Evolutionary conservation across 2,113 vertebrate species (phyloP).

Genomic region (Brachionichthys hirsutus): DNA sequence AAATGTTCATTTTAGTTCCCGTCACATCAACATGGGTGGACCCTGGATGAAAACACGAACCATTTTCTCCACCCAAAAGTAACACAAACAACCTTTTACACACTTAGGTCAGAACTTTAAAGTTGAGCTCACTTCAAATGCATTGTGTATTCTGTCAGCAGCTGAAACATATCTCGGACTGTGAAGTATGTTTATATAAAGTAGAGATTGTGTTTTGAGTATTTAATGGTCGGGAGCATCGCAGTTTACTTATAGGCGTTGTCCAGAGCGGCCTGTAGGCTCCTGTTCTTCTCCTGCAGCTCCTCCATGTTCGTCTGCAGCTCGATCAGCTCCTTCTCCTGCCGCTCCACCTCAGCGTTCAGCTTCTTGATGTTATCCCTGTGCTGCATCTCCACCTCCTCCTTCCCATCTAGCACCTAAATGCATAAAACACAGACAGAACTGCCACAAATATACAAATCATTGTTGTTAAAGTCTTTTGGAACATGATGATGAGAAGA

Average conservation of each 20-base stretch:
- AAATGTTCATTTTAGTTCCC: too few species aligned
- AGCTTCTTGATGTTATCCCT: conserved; percentile 95
- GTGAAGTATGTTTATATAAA: neutral
- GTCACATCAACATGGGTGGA: too few species aligned
- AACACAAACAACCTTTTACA: too few species aligned
- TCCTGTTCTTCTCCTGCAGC: conserved; percentile 89
- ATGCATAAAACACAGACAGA: conserved; percentile 1
- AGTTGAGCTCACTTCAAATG: neutral
- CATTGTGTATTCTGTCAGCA: neutral
- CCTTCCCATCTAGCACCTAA: conserved; percentile 94
- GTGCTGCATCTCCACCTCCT: conserved; percentile 95
- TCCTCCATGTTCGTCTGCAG: conserved; percentile 84
- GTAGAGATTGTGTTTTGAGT: neutral
- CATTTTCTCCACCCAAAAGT: too few species aligned
- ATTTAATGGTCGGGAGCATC: conserved; percentile 2
- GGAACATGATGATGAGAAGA: too few species aligned
- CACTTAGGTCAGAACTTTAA: too few species aligned
- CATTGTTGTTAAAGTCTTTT: too few species aligned
- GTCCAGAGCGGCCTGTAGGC: conserved; percentile 89
- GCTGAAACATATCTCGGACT: too few species aligned
- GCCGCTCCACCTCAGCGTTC: conserved; percentile 86
- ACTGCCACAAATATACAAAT: too few species aligned
- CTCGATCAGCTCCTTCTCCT: conserved; percentile 86
- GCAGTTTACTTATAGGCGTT: conserved; percentile 86
- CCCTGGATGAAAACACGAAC: too few species aligned